phyloP scores from a whole-genome alignment of 2,113 vertebrate species.

The Glaucomys volans region DNA sequence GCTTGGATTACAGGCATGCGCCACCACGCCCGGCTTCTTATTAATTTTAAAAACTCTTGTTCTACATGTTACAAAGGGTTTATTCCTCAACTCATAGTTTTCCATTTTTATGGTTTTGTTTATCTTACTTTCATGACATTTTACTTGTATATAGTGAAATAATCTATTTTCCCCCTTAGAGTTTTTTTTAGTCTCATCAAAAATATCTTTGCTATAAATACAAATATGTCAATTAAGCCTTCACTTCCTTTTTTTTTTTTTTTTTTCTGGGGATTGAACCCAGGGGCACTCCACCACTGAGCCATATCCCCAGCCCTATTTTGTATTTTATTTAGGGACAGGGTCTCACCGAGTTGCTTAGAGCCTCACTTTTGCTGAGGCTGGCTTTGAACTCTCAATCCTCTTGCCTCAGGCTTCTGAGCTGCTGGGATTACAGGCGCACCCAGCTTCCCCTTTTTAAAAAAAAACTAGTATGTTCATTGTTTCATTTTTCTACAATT shows the following conservation, averaged over 20 bases:
- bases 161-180: background rate
- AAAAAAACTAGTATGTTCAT: background rate
- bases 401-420: no score
- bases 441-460: no score
- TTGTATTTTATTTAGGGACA: no score
- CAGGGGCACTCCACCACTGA: no score
- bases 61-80: background rate
- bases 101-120: background rate
- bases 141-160: background rate
- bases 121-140: constrained; percentile 30
- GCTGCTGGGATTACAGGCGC: no score
- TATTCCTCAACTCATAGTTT: background rate
- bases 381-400: no score
- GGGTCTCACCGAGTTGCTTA: no score
- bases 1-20: no score
- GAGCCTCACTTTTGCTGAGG: no score
- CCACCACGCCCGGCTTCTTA: no score
- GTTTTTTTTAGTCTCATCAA: background rate
- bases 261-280: no score
- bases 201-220: background rate
- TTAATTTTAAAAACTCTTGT: constrained; percentile 19
- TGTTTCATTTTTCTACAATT: constrained; percentile 7
- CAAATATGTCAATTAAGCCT: background rate
- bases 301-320: no score
- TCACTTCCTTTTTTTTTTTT: background rate